Base-by-base conservation (phyloP, 2,113 vertebrate species). In the Pipra filicauda region DNA sequence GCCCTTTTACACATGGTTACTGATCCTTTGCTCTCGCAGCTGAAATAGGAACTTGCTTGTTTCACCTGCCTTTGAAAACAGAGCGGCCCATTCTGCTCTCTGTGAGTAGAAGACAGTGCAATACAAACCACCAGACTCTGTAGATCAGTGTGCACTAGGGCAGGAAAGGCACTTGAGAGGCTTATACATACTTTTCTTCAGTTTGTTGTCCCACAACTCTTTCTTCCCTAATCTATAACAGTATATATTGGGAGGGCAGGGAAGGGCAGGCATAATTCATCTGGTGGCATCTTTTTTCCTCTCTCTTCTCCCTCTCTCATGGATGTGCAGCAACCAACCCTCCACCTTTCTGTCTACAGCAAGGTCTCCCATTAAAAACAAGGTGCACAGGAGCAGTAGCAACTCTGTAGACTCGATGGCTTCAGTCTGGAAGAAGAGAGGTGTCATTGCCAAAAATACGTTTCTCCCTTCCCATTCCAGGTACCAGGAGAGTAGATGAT, bases 1-100 rank as follows among this genome's bases (percentile, higher is more conserved):
- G 46, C 57, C 33, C 39, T 89, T 71, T 74, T 55, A 26, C 58
- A 54, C 28, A 12, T 12, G 83, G 57, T 33, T 81, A 31, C 86
- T 75, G 59, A 7, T 92, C 22, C 35, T 66, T 92, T 0, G 0
- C 30, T 84, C 33, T 78, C 0, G 0, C 24, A 49, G 57, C 41
- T 75, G 31, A 74, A 84, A 27, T 44, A 74, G 0, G 14, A 51
- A 59, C n/a, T 58, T 78, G 5, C 26, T 81, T 81, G 19, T 71
- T 84, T 37, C 1, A 9, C 8, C 24, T 62, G 66, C 44, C 65
- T 85, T 82, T 58, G 37, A 37, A 71, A 78, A 27, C 30, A 31
- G 59, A n/a, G 30, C 41, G 26, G 37, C 35, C 72, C 8, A 4
- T 2, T 9, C 39, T 73, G 0, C 35, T 69, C 8, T 31, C 20